Evolutionary conservation across 2,888 invertebrate genomes (phyloP).

Genomic region (Tenthredo livida): DNA sequence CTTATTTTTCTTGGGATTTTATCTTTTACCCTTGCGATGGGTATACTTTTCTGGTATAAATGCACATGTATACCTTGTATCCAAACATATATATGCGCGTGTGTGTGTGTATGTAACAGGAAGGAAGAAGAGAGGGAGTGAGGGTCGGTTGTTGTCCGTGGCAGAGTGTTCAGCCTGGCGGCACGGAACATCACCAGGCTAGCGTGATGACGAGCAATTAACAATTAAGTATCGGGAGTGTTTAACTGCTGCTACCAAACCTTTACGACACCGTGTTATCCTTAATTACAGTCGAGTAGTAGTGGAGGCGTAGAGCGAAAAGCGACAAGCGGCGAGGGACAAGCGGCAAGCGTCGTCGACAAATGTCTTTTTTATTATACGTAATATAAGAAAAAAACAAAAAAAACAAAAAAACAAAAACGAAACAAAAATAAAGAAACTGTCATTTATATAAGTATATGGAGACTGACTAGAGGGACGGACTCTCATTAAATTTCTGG

Average conservation of each 20-base stretch:
- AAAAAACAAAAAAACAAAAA: not conserved
- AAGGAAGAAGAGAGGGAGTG: not conserved
- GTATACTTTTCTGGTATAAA: not conserved
- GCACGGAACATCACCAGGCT: constrained; percentile 26
- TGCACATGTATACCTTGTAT: not conserved
- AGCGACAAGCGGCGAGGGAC: constrained; percentile 11
- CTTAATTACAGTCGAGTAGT: constrained; percentile 38
- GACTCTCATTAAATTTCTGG: not conserved
- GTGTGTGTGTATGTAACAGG: not conserved
- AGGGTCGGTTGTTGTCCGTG: constrained; percentile 22
- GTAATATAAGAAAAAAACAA: not conserved
- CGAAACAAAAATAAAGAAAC: not conserved
- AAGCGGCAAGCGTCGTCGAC: not conserved
- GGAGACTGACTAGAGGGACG: not conserved
- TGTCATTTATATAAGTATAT: not conserved
- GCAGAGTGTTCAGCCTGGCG: not conserved
- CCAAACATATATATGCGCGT: not conserved
- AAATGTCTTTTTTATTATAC: constrained; percentile 8
- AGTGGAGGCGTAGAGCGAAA: constrained; percentile 18
- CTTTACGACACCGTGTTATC: constrained; percentile 48
- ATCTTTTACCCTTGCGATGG: not conserved
- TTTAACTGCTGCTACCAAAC: constrained; percentile 44
- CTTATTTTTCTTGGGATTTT: not conserved
- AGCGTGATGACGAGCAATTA: constrained; percentile 51
- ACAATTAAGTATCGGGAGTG: constrained; percentile 51